phyloP scores from a whole-genome alignment of 1,140 invertebrate species.

The Anoplophora glabripennis region DNA sequence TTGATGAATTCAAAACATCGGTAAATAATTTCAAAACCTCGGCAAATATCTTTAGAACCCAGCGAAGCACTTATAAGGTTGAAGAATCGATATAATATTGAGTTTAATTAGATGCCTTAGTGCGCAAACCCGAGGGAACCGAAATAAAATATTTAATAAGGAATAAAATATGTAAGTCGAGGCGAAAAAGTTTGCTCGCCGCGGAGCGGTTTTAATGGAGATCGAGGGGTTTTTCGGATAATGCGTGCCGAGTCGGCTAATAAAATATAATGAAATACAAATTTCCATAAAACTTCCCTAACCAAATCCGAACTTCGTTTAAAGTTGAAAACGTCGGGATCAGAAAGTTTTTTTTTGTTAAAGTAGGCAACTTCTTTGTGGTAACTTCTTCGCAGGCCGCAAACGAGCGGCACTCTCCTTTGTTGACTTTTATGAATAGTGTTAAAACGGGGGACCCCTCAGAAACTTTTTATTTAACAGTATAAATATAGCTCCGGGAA shows the following conservation, averaged over 20 bases:
- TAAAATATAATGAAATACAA: constrained; percentile 1
- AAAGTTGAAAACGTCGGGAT: not conserved
- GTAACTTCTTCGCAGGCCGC: not conserved
- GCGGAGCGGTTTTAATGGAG: too few species aligned
- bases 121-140: too few species aligned
- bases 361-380: constrained; percentile 4
- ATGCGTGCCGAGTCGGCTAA: not conserved
- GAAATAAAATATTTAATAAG: too few species aligned
- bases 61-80: too few species aligned
- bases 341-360: not conserved
- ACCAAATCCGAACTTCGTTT: not conserved
- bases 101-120: too few species aligned
- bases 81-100: too few species aligned
- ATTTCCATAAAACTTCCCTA: not conserved
- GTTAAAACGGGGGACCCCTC: not conserved
- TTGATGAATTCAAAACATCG: too few species aligned
- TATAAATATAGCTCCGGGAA: not conserved
- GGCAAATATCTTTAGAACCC: too few species aligned
- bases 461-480: not conserved
- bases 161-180: too few species aligned
- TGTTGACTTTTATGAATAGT: constrained; percentile 5
- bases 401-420: not conserved
- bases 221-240: too few species aligned
- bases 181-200: too few species aligned
- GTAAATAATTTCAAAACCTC: too few species aligned